Percentiles rank a stretch among this genome's conserved stretches.
Evolutionary conservation across 1,140 invertebrate species (phyloP).

Genomic region (Linepithema humile): DNA sequence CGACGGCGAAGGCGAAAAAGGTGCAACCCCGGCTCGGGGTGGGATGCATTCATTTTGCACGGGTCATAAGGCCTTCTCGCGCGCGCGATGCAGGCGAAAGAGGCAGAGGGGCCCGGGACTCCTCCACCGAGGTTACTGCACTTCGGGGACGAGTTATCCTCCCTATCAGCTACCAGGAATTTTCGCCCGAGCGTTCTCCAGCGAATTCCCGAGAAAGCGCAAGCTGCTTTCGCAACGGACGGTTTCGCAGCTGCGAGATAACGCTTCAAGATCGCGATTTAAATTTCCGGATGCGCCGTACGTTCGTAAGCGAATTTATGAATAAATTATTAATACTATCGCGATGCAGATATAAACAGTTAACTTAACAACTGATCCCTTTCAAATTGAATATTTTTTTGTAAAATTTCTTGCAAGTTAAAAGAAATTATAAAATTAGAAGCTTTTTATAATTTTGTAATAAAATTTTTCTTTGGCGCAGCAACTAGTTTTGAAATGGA

Average conservation of each 20-base stretch:
- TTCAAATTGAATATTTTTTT: not conserved
- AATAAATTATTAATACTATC: slow-evolving; percentile 6
- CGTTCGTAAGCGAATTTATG: not conserved
- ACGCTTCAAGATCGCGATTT: slow-evolving; percentile 53
- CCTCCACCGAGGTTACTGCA: slow-evolving; percentile 79
- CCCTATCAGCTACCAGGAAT: slow-evolving; percentile 71
- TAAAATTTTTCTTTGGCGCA: not conserved
- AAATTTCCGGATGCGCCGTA: slow-evolving; percentile 32
- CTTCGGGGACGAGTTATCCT: slow-evolving; percentile 81
- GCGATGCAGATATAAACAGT: not conserved
- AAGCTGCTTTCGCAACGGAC: slow-evolving; percentile 36
- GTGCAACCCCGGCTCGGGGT: slow-evolving; percentile 40
- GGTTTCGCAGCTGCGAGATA: slow-evolving; percentile 47
- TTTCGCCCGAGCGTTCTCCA: slow-evolving; percentile 56
- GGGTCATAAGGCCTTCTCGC: slow-evolving; percentile 78
- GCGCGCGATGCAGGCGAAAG: slow-evolving; percentile 44
- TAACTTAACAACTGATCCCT: not conserved
- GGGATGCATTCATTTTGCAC: slow-evolving; percentile 80
- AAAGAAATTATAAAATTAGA: not conserved
- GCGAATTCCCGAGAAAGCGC: slow-evolving; percentile 46
- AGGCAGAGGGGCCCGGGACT: slow-evolving; percentile 50
- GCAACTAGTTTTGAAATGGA: not conserved
- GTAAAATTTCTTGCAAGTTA: not conserved
- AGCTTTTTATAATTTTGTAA: not conserved
- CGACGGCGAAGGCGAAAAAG: slow-evolving; percentile 49